phyloP scores from a whole-genome alignment of 1,140 invertebrate species.

The Apis dorsata region DNA sequence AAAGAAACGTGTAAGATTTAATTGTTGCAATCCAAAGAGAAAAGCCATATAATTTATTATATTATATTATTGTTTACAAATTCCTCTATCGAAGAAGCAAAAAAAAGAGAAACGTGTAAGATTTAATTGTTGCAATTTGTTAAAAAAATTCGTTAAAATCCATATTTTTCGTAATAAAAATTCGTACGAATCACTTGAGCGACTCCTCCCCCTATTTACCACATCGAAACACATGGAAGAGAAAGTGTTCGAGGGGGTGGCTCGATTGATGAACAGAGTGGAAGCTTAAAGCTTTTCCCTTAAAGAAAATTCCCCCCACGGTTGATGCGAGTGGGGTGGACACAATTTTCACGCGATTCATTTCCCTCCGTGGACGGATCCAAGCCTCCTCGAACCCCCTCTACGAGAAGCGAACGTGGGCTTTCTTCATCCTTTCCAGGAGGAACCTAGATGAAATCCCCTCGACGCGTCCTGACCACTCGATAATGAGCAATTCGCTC shows the following conservation, averaged over 20 bases:
- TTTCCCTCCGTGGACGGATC: slow-evolving; percentile 41
- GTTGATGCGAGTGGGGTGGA: slow-evolving; percentile 35
- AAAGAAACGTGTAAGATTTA: too few relatives aligned
- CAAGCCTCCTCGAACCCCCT: not conserved
- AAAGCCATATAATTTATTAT: too few relatives aligned
- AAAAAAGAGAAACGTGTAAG: too few relatives aligned
- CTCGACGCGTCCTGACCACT: slow-evolving; percentile 62
- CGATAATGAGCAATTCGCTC: slow-evolving; percentile 75
- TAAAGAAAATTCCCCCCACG: slow-evolving; percentile 24
- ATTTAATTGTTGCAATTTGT: too few relatives aligned
- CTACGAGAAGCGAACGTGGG: not conserved
- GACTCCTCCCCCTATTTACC: slow-evolving; percentile 38
- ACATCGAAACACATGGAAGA: slow-evolving; percentile 31
- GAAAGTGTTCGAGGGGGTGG: not conserved
- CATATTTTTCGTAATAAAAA: slow-evolving; percentile 46
- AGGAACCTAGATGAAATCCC: slow-evolving; percentile 51
- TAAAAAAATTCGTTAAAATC: too few relatives aligned
- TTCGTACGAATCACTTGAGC: slow-evolving; percentile 69
- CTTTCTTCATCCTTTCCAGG: slow-evolving; percentile 24
- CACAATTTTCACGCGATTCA: slow-evolving; percentile 66
- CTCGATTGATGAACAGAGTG: slow-evolving; percentile 46
- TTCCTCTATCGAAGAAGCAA: too few relatives aligned
- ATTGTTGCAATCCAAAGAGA: too few relatives aligned
- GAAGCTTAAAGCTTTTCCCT: slow-evolving; percentile 12
- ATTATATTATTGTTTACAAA: too few relatives aligned